A percentile compares a stretch with the other conserved stretches of the same genome.
Conservation (phyloP, 2,113 vertebrate genomes). For the Brachionichthys hirsutus region DNA sequence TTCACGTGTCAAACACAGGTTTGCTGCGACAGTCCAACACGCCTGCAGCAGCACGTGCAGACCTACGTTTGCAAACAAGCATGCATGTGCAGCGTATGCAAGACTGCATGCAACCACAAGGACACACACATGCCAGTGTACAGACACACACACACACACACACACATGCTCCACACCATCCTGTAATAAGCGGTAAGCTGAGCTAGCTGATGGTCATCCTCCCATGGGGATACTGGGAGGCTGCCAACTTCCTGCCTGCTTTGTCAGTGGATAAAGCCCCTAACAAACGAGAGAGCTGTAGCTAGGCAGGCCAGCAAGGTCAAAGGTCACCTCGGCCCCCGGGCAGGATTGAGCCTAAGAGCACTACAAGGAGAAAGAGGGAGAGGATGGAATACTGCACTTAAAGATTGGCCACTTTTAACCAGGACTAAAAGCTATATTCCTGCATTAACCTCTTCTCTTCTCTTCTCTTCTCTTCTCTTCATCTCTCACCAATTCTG, state of each 20-base stretch:
- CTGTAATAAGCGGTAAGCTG: slow-evolving; percentile 85
- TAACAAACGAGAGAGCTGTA: slow-evolving; percentile 90
- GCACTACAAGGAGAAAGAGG: slow-evolving; percentile 64
- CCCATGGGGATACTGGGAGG: slow-evolving; percentile 85
- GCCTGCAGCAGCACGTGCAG: slow-evolving; percentile 13
- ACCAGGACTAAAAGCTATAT: slow-evolving; percentile 57
- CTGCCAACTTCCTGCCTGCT: slow-evolving; percentile 82
- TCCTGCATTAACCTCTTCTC: slow-evolving; percentile 7
- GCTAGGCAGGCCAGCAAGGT: slow-evolving; percentile 81
- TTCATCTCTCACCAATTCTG: slow-evolving; percentile 4
- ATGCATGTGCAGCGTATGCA: slow-evolving; percentile 17
- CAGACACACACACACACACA: slow-evolving; percentile 26
- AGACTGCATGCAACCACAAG: slow-evolving; percentile 15
- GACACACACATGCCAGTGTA: slow-evolving; percentile 15
- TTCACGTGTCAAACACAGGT: slow-evolving; percentile 11
- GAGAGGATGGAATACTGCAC: slow-evolving; percentile 72
- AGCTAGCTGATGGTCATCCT: slow-evolving; percentile 87
- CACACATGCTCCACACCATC: slow-evolving; percentile 69
- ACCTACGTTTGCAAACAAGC: slow-evolving; percentile 11
- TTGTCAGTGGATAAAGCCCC: slow-evolving; percentile 84
- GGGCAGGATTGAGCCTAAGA: slow-evolving; percentile 78
- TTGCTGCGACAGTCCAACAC: neutral
- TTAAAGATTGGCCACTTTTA: slow-evolving; percentile 68
- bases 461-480: slow-evolving; percentile 12
- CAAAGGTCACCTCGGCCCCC: slow-evolving; percentile 74